Percentiles rank a stretch among this genome's conserved stretches.
phyloP scores from a whole-genome alignment of 1,140 invertebrate species.

The Ericerus pela region DNA sequence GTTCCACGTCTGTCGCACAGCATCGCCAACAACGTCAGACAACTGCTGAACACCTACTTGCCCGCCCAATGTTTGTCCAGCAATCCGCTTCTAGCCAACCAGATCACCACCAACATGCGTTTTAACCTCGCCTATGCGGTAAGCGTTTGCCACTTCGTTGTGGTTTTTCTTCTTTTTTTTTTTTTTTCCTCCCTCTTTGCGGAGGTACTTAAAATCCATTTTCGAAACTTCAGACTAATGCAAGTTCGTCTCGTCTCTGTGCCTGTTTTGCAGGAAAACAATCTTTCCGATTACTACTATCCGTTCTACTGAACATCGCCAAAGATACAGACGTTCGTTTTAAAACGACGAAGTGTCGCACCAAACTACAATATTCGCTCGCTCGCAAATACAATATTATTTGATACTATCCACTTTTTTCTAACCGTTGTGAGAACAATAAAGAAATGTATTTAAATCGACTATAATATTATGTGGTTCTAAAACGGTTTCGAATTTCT shows the following conservation, averaged over 20 bases:
- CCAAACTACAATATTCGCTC: too few species aligned
- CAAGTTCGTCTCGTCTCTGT: background rate
- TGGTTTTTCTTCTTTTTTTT: background rate
- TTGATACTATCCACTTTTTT: too few species aligned
- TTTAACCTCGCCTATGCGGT: background rate
- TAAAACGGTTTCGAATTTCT: too few species aligned
- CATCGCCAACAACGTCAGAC: background rate
- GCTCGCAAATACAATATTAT: too few species aligned
- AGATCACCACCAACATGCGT: background rate
- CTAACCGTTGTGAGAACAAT: too few species aligned
- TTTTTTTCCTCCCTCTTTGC: background rate
- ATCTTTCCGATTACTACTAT: background rate
- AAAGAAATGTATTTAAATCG: too few species aligned
- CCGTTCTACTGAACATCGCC: background rate
- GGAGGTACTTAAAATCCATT: background rate
- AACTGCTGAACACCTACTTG: background rate
- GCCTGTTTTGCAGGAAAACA: background rate
- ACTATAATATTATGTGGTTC: too few species aligned
- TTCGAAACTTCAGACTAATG: background rate
- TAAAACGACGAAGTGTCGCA: too few species aligned
- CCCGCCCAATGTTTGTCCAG: background rate
- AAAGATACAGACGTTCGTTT: background rate
- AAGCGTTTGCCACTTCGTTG: background rate
- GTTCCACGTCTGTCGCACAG: background rate
- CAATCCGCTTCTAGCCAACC: background rate